phyloP scores from a whole-genome alignment of 2,113 vertebrate genomes.

The Struthidea cinerea region DNA sequence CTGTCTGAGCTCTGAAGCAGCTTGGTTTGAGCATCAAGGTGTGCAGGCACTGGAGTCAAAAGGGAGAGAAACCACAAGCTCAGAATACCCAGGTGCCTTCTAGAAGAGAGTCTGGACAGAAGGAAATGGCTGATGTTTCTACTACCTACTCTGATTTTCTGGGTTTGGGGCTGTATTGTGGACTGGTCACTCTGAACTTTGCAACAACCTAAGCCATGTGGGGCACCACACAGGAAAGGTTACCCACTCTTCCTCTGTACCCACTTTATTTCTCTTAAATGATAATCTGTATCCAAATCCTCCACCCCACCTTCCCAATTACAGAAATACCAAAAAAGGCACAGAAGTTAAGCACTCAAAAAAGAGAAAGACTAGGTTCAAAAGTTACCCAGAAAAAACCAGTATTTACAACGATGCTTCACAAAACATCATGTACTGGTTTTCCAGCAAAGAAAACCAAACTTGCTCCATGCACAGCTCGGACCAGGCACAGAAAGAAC shows the following conservation, averaged over 20 bases:
- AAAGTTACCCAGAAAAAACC: neutral
- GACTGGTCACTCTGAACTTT: neutral
- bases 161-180: neutral
- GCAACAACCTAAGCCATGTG: neutral
- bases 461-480: neutral
- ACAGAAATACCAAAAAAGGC: neutral
- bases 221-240: neutral
- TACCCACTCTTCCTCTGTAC: neutral
- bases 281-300: neutral
- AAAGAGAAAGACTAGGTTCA: neutral
- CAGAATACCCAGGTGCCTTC: neutral
- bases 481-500: neutral
- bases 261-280: neutral
- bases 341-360: neutral
- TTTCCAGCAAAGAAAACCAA: neutral
- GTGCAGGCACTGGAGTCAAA: neutral
- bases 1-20: neutral
- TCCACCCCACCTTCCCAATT: neutral
- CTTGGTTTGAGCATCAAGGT: neutral
- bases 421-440: neutral
- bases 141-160: neutral
- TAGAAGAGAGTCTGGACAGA: neutral
- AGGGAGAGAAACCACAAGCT: neutral
- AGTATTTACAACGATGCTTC: neutral
- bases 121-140: neutral